Evolutionary conservation across 2,797 vertebrate genomes (phyloP).

Genomic region (Nyctalus aviator): DNA sequence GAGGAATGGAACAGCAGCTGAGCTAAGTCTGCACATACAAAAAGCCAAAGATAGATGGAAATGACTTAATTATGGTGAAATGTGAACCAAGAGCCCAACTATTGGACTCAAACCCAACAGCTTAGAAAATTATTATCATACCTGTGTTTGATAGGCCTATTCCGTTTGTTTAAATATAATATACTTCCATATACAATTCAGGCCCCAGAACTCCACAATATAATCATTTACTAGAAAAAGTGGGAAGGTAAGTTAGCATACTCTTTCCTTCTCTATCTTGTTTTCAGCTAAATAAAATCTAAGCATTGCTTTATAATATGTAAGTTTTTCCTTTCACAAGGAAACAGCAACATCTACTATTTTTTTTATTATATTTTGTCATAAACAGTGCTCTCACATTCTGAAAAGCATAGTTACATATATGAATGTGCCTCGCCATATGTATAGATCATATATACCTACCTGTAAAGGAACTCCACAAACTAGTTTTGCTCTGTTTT

Average conservation of each 20-base stretch:
- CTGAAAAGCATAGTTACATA: slow-evolving; percentile 9
- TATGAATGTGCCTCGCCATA: neutral
- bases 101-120: neutral
- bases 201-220: neutral
- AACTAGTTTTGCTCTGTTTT: slow-evolving; percentile 28
- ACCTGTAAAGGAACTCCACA: neutral
- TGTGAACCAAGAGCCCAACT: neutral
- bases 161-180: neutral
- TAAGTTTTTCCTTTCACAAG: slow-evolving; percentile 37
- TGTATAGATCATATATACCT: neutral
- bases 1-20: neutral
- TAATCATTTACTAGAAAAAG: neutral
- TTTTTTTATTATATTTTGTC: neutral
- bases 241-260: neutral
- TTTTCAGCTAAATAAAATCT: slow-evolving; percentile 51
- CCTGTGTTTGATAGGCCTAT: neutral
- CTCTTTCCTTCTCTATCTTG: neutral
- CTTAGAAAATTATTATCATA: neutral
- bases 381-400: neutral
- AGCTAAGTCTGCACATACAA: neutral
- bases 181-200: slow-evolving; percentile 1
- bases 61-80: neutral
- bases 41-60: neutral
- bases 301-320: neutral
- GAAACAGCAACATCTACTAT: slow-evolving; percentile 66